Evolutionary conservation across 2,797 vertebrate species (phyloP).

Genomic region (Lerista edwardsae): DNA sequence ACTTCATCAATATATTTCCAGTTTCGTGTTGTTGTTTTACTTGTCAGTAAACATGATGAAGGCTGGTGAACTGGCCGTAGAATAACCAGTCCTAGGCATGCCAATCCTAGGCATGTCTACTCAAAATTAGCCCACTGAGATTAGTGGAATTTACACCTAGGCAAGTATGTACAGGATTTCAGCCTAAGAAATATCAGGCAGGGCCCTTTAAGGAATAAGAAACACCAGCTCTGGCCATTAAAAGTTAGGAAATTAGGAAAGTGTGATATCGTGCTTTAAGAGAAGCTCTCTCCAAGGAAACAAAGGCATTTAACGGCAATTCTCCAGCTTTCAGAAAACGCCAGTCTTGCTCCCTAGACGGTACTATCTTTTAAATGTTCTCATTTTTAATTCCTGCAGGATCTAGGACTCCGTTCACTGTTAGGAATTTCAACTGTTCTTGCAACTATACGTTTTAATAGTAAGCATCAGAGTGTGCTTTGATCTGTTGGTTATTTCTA

Average conservation of each 20-base stretch:
- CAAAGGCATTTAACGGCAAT: conserved; percentile 28
- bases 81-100: neutral
- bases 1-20: neutral
- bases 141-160: too few species aligned
- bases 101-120: neutral
- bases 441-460: neutral
- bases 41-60: neutral
- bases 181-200: neutral
- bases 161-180: neutral
- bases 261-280: conserved; percentile 18
- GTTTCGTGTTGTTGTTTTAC: neutral
- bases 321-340: conserved; percentile 26
- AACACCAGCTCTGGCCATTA: neutral
- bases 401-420: conserved; percentile 47
- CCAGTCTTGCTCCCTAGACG: conserved; percentile 8
- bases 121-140: too few species aligned
- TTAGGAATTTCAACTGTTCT: conserved; percentile 40
- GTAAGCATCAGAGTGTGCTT: conserved; percentile 23
- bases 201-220: neutral
- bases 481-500: conserved; percentile 64
- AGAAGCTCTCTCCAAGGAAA: conserved; percentile 38
- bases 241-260: neutral
- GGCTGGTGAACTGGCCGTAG: conserved; percentile 5
- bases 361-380: conserved; percentile 28
- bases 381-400: conserved; percentile 51